phyloP scores from a whole-genome alignment of 2,797 vertebrate species.

The Apogon hyalosoma region DNA sequence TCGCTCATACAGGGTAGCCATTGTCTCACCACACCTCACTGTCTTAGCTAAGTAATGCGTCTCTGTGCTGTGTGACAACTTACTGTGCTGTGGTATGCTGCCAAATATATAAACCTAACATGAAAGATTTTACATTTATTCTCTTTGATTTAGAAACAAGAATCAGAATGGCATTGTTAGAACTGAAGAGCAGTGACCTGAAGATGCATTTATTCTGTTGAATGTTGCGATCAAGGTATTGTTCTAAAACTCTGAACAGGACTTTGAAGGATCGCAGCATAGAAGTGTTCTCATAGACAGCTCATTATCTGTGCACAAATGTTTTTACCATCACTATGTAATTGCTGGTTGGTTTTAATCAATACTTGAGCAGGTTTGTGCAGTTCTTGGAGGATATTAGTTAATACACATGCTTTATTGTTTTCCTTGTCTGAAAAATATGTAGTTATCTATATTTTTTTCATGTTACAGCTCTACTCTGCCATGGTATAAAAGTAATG shows the following conservation, averaged over 20 bases:
- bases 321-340: background rate
- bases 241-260: background rate
- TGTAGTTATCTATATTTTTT: too few species aligned
- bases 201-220: too few species aligned
- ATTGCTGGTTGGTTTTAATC: background rate
- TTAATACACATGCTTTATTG: too few species aligned
- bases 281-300: background rate
- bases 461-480: too few species aligned
- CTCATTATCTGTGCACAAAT: conserved; percentile 3
- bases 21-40: conserved; percentile 28
- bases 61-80: conserved; percentile 1
- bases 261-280: conserved; percentile 13
- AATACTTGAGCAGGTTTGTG: too few species aligned
- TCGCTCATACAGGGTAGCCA: conserved; percentile 54
- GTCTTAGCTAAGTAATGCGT: conserved; percentile 7
- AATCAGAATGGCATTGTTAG: background rate
- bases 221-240: too few species aligned
- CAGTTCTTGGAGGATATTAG: too few species aligned
- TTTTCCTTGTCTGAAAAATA: too few species aligned
- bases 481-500: too few species aligned
- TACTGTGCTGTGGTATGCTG: conserved; percentile 4
- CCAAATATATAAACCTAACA: conserved; percentile 10
- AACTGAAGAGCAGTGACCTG: background rate
- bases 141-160: background rate
- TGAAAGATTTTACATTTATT: background rate